A percentile compares a stretch with the other conserved stretches of the same genome.
phyloP scores from a whole-genome alignment of 2,113 vertebrate species.

The Rissa tridactyla region DNA sequence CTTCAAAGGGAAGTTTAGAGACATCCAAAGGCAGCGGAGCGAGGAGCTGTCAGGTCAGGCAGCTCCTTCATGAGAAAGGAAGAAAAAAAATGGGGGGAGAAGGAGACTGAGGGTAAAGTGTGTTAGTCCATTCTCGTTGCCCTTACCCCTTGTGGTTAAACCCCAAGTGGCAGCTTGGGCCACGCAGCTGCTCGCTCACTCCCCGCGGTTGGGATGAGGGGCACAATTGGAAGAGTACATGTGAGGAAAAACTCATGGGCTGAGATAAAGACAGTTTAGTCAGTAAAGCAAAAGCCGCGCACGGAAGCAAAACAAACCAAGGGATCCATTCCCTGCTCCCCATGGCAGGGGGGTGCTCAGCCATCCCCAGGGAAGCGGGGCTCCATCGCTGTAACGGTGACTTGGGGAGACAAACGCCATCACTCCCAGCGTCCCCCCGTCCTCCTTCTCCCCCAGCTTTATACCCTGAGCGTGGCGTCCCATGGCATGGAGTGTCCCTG shows the following conservation, averaged over 20 bases:
- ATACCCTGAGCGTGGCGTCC: background rate
- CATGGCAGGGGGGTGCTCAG: background rate
- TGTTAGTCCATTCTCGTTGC: rapidly evolving
- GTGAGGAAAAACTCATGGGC: background rate
- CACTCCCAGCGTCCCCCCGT: background rate
- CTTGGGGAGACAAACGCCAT: background rate
- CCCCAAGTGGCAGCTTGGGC: background rate
- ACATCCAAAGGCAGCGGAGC: background rate
- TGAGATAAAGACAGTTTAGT: background rate
- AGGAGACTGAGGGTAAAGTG: background rate
- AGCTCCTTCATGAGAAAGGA: background rate
- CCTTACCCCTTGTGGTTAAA: background rate
- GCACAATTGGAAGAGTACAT: background rate
- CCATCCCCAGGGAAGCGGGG: background rate
- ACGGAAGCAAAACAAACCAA: background rate
- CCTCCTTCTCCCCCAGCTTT: background rate
- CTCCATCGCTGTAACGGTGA: background rate
- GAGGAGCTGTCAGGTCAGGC: background rate
- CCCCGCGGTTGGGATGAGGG: background rate
- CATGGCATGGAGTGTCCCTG: background rate
- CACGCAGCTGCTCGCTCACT: background rate
- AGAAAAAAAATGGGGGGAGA: background rate
- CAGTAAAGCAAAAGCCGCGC: background rate
- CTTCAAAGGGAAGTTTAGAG: constrained; percentile 36
- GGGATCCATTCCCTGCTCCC: background rate